phyloP scores from a whole-genome alignment of 2,797 vertebrate species.

The Cephalopachus bancanus region DNA sequence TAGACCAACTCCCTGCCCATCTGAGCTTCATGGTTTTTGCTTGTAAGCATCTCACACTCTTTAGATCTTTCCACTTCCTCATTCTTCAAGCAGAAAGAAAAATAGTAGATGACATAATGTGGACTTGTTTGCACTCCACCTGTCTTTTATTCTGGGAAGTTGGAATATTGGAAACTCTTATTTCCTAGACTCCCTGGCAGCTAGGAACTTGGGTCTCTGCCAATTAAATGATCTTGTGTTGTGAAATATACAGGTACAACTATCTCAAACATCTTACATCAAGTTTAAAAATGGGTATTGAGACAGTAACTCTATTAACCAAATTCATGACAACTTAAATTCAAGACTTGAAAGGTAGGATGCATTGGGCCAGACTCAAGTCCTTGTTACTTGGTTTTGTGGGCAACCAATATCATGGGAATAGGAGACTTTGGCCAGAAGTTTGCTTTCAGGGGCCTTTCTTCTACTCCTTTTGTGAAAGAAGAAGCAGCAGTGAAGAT shows the following conservation, averaged over 20 bases:
- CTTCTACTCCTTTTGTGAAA: neutral
- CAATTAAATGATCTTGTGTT: neutral
- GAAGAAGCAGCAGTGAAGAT: rapidly evolving
- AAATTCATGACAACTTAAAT: neutral
- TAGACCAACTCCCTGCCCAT: neutral
- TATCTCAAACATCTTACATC: neutral
- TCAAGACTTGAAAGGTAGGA: slow-evolving; percentile 1
- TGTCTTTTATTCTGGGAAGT: neutral
- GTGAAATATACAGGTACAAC: neutral
- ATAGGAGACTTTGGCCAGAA: neutral
- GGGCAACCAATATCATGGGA: neutral
- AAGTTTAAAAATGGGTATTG: neutral
- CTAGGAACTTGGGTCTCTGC: neutral
- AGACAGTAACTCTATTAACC: neutral
- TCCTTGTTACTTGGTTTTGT: too few species aligned
- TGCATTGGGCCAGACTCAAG: rapidly evolving
- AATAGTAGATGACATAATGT: neutral
- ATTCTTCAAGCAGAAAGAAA: neutral
- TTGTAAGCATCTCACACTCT: neutral
- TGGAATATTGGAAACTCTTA: neutral
- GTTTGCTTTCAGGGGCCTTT: neutral
- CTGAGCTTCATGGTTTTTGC: neutral
- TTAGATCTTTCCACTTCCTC: neutral
- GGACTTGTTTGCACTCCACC: neutral
- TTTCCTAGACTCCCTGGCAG: neutral